A percentile compares a stretch with the other conserved stretches of the same genome.
phyloP scores from a whole-genome alignment of 2,113 vertebrate species.

The Podarcis cretensis region DNA sequence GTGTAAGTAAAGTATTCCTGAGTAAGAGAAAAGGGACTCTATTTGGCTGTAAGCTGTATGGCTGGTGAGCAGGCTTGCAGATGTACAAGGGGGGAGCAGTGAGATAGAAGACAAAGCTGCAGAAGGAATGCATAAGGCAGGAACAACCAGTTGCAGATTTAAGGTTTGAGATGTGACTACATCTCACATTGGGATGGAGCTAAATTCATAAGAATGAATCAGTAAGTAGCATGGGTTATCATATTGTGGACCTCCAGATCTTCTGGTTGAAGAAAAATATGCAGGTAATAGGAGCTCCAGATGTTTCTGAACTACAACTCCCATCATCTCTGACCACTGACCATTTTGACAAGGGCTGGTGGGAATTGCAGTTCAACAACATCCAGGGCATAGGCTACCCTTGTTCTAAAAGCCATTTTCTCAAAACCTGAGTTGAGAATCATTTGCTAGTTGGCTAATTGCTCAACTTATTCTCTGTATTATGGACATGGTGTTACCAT shows the following conservation, averaged over 20 bases:
- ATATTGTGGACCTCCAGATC: too few species aligned
- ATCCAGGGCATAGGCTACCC: too few species aligned
- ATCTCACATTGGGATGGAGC: too few species aligned
- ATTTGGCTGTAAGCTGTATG: background rate
- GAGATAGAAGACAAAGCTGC: background rate
- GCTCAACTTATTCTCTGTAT: background rate
- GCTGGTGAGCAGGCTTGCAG: background rate
- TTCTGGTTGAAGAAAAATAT: too few species aligned
- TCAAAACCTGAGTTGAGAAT: background rate
- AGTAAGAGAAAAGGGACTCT: background rate
- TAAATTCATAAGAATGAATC: too few species aligned
- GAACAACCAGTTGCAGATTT: background rate
- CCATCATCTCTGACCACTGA: too few species aligned
- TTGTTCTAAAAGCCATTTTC: background rate
- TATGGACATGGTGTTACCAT: background rate
- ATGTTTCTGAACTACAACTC: too few species aligned
- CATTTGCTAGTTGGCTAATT: background rate
- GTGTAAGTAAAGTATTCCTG: too few species aligned
- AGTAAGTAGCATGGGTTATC: too few species aligned
- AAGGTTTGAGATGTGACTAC: background rate
- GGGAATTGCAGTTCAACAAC: too few species aligned
- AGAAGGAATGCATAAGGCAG: background rate
- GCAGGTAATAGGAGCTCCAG: too few species aligned
- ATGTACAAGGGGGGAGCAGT: background rate
- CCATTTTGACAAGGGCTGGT: too few species aligned